Evolutionary conservation across 2,113 vertebrate genomes (phyloP), one percentile per base, ranked within the genome.

Genomic region (Hippocampus comes): DNA sequence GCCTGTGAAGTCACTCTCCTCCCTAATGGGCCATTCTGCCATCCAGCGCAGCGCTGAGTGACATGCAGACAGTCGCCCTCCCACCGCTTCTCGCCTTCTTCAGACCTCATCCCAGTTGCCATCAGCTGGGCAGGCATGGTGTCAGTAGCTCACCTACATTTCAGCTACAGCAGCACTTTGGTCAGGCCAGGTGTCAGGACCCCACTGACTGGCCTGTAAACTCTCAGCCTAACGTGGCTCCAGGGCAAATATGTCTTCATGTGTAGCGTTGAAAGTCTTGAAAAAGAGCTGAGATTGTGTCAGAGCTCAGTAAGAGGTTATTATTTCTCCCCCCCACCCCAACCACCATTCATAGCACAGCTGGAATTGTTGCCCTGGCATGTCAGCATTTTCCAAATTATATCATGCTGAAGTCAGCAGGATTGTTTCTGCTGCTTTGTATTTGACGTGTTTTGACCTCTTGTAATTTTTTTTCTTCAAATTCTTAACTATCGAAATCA

Each of bases 21-120:
- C 80, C 82, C 77, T 93, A 92, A 92, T 92, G 89, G 90, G 84
- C 82, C 88, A 81, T 88, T 91, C 91, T 91, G 90, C 92, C 91
- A 92, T 90, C 85, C 79, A 56, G 74, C 64, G 55, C 77, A 43
- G 71, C 68, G 34, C 79, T 87, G 90, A 91, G 77, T 92, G 91
- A 91, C 90, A 80, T 53, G 68, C 81, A 68, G 68, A 82, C 85
- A 76, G 74, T 12, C 43, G 27, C 72, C 82, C 56, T 76, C 73
- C 76, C 63, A 30, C 49, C 43, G 51, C 77, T 76, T 72, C 71
- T 53, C 78, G 71, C 76, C 71, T 75, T 75, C 80, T 74, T 75
- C 68, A 70, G 68, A 67, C 70, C 73, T 72, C 42, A 71, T 78
- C 83, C 80, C 67, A 80, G 81, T 79, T 77, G 79, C 84, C 83